Base-by-base conservation (phyloP, 2,888 invertebrate species). In the Drosophila aldrichi region DNA sequence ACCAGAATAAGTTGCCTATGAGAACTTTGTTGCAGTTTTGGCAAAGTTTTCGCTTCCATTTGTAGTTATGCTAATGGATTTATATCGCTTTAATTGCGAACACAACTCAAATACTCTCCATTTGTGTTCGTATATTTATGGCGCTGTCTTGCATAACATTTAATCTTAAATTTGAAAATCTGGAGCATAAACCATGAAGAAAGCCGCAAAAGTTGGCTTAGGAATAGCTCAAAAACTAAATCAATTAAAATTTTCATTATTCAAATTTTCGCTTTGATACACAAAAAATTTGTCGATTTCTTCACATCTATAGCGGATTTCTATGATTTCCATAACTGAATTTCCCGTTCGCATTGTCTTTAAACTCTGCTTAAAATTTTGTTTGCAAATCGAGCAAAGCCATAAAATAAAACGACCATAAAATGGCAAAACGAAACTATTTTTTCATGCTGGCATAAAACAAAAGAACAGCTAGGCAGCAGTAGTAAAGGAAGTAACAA, bases 341-440 rank as follows among this genome's bases (percentile, higher is more conserved):
- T 29, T 48, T 46, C 9, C 7, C 29, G 8, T n/a, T 29, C 10
- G 2, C 6, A 5, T 10, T 48, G n/a, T 29, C 80, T 69, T 64
- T 61, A 68, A 74, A 32, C 14, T 43, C 3, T 1, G 25, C 20
- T 22, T 56, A 43, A 77, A 65, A 61, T 62, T 54, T 74, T 43
- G 56, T 63, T 66, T 44, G 34, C 9, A 36, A 57, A 59, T 25
- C 54, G 60, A 59, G 67, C 40, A 64, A 70, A 67, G 71, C 61
- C 83, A 55, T 88, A 60, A 88, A 86, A 59, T 69, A 79, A 82
- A 86, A 66, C 63, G 65, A 58, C 58, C 72, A 79, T 66, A 82
- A 84, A 81, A 78, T 69, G 49, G 51, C 10, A 29, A 62, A 73
- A 62, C 51, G 55, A 29, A 76, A 82, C 83, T 75, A 70, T 82